phyloP scores from a whole-genome alignment of 92 coral and sea anemone genomes.

The Parazoanthus atlanticus region DNA sequence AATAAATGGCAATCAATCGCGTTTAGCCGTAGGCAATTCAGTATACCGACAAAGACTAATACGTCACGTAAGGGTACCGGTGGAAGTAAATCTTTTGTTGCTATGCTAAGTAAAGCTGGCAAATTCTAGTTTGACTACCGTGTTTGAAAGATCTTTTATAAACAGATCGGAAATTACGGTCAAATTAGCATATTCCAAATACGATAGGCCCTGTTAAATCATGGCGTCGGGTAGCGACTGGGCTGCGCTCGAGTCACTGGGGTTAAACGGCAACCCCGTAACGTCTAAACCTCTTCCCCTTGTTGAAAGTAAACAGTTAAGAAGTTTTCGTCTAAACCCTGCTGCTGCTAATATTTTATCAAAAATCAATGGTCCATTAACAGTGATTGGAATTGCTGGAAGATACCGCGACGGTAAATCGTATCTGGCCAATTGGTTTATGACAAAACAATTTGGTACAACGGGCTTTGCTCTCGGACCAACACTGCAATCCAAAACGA shows the following conservation, averaged over 20 bases:
- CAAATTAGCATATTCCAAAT: background rate
- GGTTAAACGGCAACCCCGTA: background rate
- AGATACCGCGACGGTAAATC: slow-evolving; percentile 11
- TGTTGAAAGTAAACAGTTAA: background rate
- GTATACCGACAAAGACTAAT: background rate
- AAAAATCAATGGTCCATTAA: slow-evolving; percentile 6
- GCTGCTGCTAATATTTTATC: background rate
- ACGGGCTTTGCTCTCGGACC: slow-evolving; percentile 1
- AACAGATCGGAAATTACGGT: background rate
- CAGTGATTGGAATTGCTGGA: slow-evolving; percentile 13
- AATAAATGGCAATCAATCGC: background rate
- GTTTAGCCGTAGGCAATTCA: background rate
- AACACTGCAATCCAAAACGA: background rate
- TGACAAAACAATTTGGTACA: background rate
- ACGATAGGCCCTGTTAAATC: background rate
- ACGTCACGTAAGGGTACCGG: too few species aligned
- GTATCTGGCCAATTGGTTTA: slow-evolving; percentile 14
- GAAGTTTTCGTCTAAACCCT: slow-evolving; percentile 1
- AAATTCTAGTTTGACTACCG: background rate
- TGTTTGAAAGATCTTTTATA: background rate
- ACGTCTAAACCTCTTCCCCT: slow-evolving; percentile 7
- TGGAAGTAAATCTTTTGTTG: too few species aligned
- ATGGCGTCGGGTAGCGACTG: background rate
- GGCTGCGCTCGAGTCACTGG: background rate
- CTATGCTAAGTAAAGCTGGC: background rate